phyloP scores from a whole-genome alignment of 2,797 vertebrate genomes.

The Mus caroli region DNA sequence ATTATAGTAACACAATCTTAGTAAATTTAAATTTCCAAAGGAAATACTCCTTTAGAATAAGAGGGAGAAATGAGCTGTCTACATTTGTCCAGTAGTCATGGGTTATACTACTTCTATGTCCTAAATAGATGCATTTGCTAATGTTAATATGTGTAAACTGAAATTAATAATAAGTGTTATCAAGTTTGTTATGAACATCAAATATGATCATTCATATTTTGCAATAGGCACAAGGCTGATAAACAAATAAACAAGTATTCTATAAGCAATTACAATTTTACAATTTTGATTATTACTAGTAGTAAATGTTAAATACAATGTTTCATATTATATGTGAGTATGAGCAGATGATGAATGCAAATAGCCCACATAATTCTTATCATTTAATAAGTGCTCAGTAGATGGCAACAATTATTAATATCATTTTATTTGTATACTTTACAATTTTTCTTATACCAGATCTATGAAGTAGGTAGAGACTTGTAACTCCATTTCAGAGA shows the following conservation, averaged over 20 bases:
- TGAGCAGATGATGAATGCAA: not conserved
- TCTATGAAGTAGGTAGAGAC: not conserved
- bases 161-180: not conserved
- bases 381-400: not conserved
- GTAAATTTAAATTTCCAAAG: not conserved
- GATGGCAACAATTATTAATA: not conserved
- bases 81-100: not conserved
- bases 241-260: not conserved
- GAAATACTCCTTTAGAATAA: not conserved
- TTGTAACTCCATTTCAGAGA: not conserved
- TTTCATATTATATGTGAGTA: not conserved
- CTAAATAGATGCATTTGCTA: not conserved
- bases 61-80: not conserved
- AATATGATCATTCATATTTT: not conserved
- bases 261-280: not conserved
- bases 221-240: not conserved
- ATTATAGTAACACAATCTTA: not conserved
- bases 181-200: not conserved
- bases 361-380: not conserved
- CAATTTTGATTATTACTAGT: not conserved
- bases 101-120: not conserved
- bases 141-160: not conserved
- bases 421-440: not conserved
- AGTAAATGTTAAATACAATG: constrained; percentile 9
- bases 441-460: not conserved